Percentiles rank a stretch among this genome's conserved stretches.
phyloP scores from a whole-genome alignment of 23 tunicate genomes.

The Ascidia mentula region DNA sequence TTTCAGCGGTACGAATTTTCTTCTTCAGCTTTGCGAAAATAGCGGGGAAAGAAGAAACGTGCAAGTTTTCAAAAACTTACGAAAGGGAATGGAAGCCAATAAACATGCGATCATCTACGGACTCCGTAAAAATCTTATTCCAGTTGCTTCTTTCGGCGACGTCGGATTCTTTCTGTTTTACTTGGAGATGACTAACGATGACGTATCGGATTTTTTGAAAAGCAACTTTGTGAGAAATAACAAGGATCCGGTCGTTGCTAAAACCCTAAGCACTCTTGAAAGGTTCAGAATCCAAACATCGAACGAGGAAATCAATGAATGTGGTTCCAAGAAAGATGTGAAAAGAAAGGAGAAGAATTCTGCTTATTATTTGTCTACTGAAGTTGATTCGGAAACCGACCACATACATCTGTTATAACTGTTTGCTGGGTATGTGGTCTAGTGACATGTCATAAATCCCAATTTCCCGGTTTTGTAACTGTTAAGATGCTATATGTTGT shows the following conservation, averaged over 20 bases:
- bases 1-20: background rate
- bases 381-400: too few relatives aligned
- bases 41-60: constrained; percentile 1
- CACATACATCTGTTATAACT: too few relatives aligned
- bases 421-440: too few relatives aligned
- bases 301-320: background rate
- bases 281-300: background rate
- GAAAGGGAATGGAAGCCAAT: background rate
- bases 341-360: too few relatives aligned
- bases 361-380: too few relatives aligned
- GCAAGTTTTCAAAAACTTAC: background rate
- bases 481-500: too few relatives aligned
- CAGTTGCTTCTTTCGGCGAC: background rate
- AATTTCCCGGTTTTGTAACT: too few relatives aligned
- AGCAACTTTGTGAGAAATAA: background rate
- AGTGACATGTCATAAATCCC: too few relatives aligned
- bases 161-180: constrained; percentile 2
- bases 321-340: too few relatives aligned
- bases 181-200: background rate
- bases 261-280: background rate
- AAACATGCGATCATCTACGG: background rate
- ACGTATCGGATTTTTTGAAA: background rate
- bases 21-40: background rate
- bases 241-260: background rate
- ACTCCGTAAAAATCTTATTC: background rate